Base-by-base conservation (phyloP, 2,113 vertebrate genomes). In the Meleagris gallopavo region DNA sequence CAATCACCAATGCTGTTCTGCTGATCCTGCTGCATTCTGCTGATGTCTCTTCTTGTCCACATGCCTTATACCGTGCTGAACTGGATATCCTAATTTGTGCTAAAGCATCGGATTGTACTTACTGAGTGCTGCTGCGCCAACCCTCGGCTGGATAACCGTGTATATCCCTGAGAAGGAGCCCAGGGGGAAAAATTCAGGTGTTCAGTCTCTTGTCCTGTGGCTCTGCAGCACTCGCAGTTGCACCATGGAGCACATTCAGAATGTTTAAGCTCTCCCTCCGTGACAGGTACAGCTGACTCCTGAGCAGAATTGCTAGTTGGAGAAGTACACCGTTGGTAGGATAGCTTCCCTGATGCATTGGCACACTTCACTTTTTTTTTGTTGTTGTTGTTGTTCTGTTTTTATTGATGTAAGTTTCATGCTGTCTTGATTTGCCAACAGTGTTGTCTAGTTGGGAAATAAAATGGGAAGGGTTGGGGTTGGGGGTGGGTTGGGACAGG, bases 381-480 rank as follows among this genome's bases (percentile, higher is more conserved):
- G 15, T 17, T 29, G 24, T 36, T 32, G 30, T 69, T 61, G 24
- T 36, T 32, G 30, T 69, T 61, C 73, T 86, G 93, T 96, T 96
- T 95, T 93, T 96, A 93, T 94, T 61, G 90, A 86, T 96, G 80
- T 96, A 95, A 92, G 83, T 96, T 95, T 96, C 87, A 55, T 97
- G 93, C 97, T 94, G 95, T 96, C 94, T 96, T 96, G 93, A 94
- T 96, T 97, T 96, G 94, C 97, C 96, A 94, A 48, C 95, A 94
- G 93, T 97, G 94, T 96, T 96, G 93, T 97, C 97, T 97, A 88
- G 84, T 90, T 96, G 96, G 90, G 91, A 97, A 96, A 72, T 95
- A 67, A 79, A 75, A 86, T 18, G 95, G 95, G 92, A 81, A 83
- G 71, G 93, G 92, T 89, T 85, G 77, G 95, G 94, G 71, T n/a